Percentiles rank a stretch among this genome's conserved stretches.
These are phyloP conservation scores for Sarcophaga carnaria DNA, from an alignment of 2,888 invertebrate species.

Conservation along the genomic window DNA sequence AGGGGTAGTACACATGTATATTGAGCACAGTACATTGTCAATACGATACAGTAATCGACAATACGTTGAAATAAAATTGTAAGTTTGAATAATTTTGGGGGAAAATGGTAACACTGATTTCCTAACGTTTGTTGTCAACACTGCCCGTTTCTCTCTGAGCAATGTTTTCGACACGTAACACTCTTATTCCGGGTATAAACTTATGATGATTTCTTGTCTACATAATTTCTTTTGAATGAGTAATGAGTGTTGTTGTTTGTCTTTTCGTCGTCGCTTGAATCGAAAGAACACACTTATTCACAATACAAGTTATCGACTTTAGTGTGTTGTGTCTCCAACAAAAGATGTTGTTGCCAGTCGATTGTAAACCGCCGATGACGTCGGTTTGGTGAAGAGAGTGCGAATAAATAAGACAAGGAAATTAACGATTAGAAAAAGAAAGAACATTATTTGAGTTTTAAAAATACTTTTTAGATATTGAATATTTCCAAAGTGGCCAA, in stretches of 20 bases:
- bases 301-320: conserved; percentile 69
- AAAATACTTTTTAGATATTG: conserved; percentile 2
- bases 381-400: conserved; percentile 71
- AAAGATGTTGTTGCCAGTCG: conserved; percentile 72
- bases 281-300: background rate
- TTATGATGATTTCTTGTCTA: conserved; percentile 49
- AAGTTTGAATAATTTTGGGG: too few species aligned
- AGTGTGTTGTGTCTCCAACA: conserved; percentile 73
- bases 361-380: conserved; percentile 75
- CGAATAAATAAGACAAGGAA: conserved; percentile 40
- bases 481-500: background rate
- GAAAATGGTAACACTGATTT: conserved; percentile 30
- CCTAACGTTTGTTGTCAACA: conserved; percentile 41
- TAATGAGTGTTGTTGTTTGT: conserved; percentile 17
- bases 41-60: too few species aligned
- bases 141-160: conserved; percentile 18
- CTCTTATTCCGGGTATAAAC: background rate
- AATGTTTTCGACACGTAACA: background rate
- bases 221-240: conserved; percentile 56
- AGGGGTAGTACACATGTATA: too few species aligned
- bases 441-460: background rate
- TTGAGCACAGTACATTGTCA: too few species aligned
- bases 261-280: conserved; percentile 47
- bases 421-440: conserved; percentile 31
- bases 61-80: too few species aligned